phyloP scores from a whole-genome alignment of 2,113 vertebrate species.

The Actenoides hombroni region DNA sequence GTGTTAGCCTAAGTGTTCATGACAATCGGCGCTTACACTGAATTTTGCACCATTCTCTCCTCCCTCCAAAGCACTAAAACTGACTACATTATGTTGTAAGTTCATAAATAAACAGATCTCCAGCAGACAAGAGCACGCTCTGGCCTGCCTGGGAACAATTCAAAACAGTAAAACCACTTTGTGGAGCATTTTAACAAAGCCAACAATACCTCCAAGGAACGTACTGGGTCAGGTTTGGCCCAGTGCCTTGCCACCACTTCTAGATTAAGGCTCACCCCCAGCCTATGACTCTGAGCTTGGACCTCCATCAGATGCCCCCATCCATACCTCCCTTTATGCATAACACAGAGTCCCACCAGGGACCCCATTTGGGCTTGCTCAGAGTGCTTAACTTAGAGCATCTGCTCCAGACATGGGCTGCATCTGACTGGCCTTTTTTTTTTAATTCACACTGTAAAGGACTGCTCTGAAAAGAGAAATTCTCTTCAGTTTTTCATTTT shows the following conservation, averaged over 20 bases:
- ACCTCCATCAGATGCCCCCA: neutral
- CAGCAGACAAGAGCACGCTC: neutral
- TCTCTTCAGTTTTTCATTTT: neutral
- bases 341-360: neutral
- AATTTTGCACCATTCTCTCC: neutral
- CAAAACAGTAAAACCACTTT: neutral
- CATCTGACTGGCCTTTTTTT: neutral
- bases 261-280: neutral
- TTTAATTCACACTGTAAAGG: neutral
- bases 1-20: neutral
- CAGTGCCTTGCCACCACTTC: neutral
- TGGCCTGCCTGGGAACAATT: neutral
- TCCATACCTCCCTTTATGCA: neutral
- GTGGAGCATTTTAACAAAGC: neutral
- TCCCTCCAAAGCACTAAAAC: neutral
- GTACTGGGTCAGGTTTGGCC: neutral
- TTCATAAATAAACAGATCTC: neutral
- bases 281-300: neutral
- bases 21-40: neutral
- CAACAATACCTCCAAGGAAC: neutral
- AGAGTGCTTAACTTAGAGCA: neutral
- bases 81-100: neutral
- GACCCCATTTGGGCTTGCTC: neutral
- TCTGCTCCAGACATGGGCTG: neutral
- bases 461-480: neutral